Conservation (phyloP, 2,888 invertebrate genomes). For the Cantharis lateralis region DNA sequence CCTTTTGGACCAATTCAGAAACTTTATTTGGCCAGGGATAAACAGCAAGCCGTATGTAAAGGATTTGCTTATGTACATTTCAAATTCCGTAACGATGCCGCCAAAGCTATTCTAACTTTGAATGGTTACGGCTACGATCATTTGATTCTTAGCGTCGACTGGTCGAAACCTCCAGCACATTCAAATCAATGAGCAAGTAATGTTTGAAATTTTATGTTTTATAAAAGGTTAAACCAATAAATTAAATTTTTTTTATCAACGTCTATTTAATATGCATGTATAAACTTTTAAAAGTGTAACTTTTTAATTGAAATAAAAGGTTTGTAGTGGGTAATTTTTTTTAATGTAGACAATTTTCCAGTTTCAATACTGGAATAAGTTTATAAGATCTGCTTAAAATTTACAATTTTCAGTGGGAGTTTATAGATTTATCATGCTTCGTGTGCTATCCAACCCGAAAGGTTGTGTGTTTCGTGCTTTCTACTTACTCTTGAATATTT, state of each 20-base stretch:
- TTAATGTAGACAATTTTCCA: no score
- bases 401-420: no score
- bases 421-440: no score
- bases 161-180: conserved; percentile 80
- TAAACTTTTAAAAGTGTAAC: neutral
- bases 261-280: neutral
- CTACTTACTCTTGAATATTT: no score
- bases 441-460: no score
- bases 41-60: conserved; percentile 83
- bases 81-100: conserved; percentile 87
- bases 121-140: conserved; percentile 97
- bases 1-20: conserved; percentile 92
- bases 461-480: no score
- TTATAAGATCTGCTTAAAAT: no score
- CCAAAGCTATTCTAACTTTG: conserved; percentile 85
- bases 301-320: neutral
- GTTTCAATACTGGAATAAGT: no score
- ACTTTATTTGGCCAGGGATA: conserved; percentile 94
- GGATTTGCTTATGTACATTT: conserved; percentile 99
- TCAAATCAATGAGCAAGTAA: neutral
- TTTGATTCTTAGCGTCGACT: conserved; percentile 97
- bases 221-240: neutral
- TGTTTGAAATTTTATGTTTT: neutral
- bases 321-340: neutral
- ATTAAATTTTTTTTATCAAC: neutral